Percentiles rank a stretch among this genome's conserved stretches.
phyloP scores from a whole-genome alignment of 35 echinoderm and acorn worm species.

The Ptychodera flava region DNA sequence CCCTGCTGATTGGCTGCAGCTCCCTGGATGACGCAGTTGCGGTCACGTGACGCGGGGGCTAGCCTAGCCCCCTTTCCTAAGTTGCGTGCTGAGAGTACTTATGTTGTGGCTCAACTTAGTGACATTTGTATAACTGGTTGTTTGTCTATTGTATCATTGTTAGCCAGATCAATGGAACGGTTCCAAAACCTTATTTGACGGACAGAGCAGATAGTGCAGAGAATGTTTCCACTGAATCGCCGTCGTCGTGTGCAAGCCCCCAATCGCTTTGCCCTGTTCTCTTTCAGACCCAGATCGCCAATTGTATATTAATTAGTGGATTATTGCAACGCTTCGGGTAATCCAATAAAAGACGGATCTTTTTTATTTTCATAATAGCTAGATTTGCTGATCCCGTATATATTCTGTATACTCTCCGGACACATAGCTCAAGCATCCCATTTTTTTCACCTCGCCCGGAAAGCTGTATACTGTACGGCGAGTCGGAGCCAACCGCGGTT shows the following conservation, averaged over 20 bases:
- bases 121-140: conserved; percentile 1
- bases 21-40: not conserved
- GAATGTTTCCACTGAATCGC: too few relatives aligned
- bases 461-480: too few relatives aligned
- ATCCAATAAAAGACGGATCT: not conserved
- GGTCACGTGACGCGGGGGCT: not conserved
- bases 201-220: not conserved
- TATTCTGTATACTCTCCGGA: not conserved
- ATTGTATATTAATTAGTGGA: not conserved
- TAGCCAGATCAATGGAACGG: not conserved
- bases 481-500: too few relatives aligned
- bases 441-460: too few relatives aligned
- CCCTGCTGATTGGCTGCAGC: not conserved
- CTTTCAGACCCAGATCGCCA: not conserved
- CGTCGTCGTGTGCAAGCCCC: too few relatives aligned
- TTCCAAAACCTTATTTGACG: not conserved
- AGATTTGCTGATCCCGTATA: not conserved
- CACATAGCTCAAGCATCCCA: too few relatives aligned
- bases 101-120: not conserved
- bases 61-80: not conserved
- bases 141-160: not conserved
- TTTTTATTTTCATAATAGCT: not conserved
- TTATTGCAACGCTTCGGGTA: not conserved
- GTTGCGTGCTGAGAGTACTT: not conserved
- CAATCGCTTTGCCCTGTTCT: too few relatives aligned